Conservation (phyloP, 1,140 invertebrate genomes). For the Drosophila repletoides region DNA sequence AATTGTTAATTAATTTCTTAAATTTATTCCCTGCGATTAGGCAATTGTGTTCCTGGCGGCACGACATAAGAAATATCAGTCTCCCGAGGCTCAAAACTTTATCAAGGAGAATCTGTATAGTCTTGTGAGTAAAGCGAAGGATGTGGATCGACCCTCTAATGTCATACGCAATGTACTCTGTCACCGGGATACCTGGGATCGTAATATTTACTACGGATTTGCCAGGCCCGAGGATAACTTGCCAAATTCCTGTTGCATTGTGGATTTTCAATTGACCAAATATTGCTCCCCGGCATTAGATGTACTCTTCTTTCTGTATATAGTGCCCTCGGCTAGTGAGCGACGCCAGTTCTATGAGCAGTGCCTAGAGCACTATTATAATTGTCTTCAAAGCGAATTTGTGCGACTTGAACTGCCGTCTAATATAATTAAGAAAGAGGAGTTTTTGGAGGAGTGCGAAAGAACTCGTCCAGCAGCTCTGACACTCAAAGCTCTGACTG, state of each 20-base stretch:
- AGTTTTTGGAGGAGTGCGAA: constrained; percentile 47
- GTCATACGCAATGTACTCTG: constrained; percentile 83
- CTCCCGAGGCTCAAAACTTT: constrained; percentile 31
- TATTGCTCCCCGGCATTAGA: constrained; percentile 85
- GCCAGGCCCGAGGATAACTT: constrained; percentile 28
- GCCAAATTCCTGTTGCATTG: constrained; percentile 83
- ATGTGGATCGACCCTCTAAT: constrained; percentile 56
- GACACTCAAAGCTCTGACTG: constrained; percentile 51
- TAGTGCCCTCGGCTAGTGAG: constrained; percentile 20
- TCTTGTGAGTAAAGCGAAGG: constrained; percentile 48
- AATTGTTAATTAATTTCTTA: neutral
- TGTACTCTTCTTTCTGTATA: constrained; percentile 79
- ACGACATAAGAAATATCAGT: constrained; percentile 59
- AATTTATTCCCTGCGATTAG: neutral
- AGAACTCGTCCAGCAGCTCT: constrained; percentile 39
- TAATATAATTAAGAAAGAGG: constrained; percentile 20
- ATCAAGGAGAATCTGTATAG: constrained; percentile 69
- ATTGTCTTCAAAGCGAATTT: constrained; percentile 28
- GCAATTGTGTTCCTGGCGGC: constrained; percentile 60
- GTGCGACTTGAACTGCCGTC: constrained; percentile 4
- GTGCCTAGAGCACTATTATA: constrained; percentile 52
- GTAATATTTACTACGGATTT: constrained; percentile 86
- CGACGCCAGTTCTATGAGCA: constrained; percentile 25
- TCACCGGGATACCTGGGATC: constrained; percentile 86
- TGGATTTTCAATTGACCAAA: constrained; percentile 85